These are phyloP conservation scores for Diadegma fenestrale DNA, from an alignment of 2,888 invertebrate genomes.

Conservation along the genomic window DNA sequence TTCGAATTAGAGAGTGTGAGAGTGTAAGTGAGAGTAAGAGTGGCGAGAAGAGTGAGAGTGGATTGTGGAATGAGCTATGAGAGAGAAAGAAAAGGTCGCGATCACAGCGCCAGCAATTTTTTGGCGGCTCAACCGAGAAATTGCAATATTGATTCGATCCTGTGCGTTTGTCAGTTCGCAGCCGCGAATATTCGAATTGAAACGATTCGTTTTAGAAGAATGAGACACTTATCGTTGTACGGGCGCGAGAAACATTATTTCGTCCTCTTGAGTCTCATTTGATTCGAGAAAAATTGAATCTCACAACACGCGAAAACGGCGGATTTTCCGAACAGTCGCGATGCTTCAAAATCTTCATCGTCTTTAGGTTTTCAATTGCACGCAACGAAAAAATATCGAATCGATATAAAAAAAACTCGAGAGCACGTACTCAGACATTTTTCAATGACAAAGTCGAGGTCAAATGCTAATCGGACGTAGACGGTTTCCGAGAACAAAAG, in stretches of 20 bases:
- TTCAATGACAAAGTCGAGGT: too few species aligned
- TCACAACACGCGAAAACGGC: too few species aligned
- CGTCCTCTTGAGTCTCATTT: too few species aligned
- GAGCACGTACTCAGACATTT: too few species aligned
- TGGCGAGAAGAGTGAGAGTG: background rate
- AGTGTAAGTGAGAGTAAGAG: background rate
- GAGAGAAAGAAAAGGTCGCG: conserved; percentile 25
- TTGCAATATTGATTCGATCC: conserved; percentile 21
- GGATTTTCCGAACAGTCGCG: too few species aligned
- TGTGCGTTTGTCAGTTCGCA: background rate
- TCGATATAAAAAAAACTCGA: too few species aligned
- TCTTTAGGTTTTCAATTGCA: too few species aligned
- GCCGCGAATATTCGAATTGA: conserved; percentile 44
- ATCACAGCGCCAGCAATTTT: conserved; percentile 24
- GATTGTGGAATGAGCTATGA: conserved; percentile 2
- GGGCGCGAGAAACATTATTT: too few species aligned
- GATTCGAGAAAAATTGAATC: background rate
- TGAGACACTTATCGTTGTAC: background rate
- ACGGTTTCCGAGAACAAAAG: too few species aligned
- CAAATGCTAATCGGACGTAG: too few species aligned
- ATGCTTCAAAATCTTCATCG: too few species aligned
- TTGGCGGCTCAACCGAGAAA: background rate
- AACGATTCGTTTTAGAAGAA: background rate
- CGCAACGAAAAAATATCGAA: too few species aligned
- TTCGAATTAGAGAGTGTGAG: background rate